Evolutionary conservation across 2,797 vertebrate species (phyloP).

Genomic region (Pangasius larnaudii): DNA sequence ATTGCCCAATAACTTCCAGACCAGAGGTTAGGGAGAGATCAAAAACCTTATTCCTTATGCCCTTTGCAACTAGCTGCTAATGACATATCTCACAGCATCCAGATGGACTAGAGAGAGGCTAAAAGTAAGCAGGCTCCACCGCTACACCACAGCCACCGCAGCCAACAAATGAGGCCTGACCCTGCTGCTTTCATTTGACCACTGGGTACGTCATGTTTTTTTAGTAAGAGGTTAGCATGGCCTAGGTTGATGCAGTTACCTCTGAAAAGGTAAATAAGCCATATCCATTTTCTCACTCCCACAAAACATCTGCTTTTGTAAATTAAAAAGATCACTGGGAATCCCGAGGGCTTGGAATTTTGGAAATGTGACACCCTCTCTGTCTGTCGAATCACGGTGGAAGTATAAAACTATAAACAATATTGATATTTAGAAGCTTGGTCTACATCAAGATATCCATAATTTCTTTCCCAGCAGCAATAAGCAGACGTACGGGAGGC

Average conservation of each 20-base stretch:
- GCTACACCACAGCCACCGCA: constrained; percentile 32
- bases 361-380: background rate
- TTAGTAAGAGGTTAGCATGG: background rate
- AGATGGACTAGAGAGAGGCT: constrained; percentile 57
- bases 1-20: constrained; percentile 69
- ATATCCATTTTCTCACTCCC: background rate
- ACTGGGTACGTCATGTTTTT: background rate
- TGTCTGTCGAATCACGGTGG: background rate
- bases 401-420: background rate
- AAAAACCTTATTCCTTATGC: constrained; percentile 62
- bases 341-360: background rate
- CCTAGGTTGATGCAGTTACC: constrained; percentile 5
- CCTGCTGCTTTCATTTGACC: background rate
- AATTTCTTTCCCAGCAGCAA: constrained; percentile 19
- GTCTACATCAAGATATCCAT: background rate
- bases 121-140: constrained; percentile 21
- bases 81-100: constrained; percentile 56
- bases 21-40: constrained; percentile 62
- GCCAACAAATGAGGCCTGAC: constrained; percentile 42
- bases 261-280: constrained; percentile 19
- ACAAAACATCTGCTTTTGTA: background rate
- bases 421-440: background rate
- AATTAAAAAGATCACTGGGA: background rate
- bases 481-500: background rate
- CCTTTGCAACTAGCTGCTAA: constrained; percentile 61